Evolutionary conservation across 2,888 invertebrate genomes (phyloP), one percentile per base, ranked within the genome.

Genomic region (Amorpha juglandis): DNA sequence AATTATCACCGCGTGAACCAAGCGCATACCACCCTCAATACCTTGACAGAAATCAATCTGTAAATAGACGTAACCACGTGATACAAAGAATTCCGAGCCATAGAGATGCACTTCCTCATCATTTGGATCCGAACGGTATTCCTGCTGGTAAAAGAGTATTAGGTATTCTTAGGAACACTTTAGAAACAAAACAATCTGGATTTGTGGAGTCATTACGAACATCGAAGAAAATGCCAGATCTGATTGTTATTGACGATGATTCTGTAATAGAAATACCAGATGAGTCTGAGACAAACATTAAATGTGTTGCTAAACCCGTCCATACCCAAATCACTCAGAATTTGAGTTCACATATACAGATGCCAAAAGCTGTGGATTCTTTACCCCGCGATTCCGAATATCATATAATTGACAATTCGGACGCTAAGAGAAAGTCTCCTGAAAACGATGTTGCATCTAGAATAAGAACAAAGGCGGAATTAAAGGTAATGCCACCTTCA

Each of bases 381-480:
- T 93, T 96, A 71, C 92, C 94, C 72, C 89, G 91, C 70, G 94
- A 94, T 69, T 78, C 86, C 35, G 94, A 94, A 72, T 88, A 86
- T 71, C 83, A 83, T 68, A 89, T 79, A 71, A 76, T 71, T 69
- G 86, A 90, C 63, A 88, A 77, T 66, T 70, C 72, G 53, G 89
- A 92, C 63, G 62, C 77, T 33, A 89, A 90, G 77, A 84, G 84
- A 50, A 90, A 87, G 77, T 88, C 90, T 50, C 89, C 91, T 27
- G 93, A 93, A 83, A 89, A 86, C 68, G 94, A 94, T 71, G 91
- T 96, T 58, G 95, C 96, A 50, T 95, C 97, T 12, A 94, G 97
- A 79, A 97, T 98, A 78, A 94, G 97, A 72, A 98, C 98, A 4
- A 98, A 98, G 90, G 98, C 97, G 1, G 98, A 98, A 88, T 89